Percentiles rank a stretch among this genome's conserved stretches.
Evolutionary conservation across 2,113 vertebrate genomes (phyloP).

Genomic region (Piliocolobus tephrosceles): DNA sequence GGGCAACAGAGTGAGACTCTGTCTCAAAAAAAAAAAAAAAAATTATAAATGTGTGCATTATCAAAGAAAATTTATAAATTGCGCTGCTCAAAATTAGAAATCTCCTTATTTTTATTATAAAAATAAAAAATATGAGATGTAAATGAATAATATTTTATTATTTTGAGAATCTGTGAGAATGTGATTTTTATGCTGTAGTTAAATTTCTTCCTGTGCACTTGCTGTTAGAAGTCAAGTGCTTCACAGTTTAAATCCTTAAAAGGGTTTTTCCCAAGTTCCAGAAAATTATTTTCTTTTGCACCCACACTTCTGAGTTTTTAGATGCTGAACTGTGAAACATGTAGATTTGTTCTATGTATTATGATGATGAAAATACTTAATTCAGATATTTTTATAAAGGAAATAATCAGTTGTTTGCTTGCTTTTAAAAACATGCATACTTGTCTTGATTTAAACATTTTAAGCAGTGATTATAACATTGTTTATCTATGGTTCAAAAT

Average conservation of each 20-base stretch:
- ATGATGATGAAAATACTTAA: background rate
- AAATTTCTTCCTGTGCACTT: constrained; percentile 34
- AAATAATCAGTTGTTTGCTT: background rate
- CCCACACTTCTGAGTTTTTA: constrained; percentile 18
- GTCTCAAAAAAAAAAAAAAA: no score
- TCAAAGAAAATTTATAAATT: background rate
- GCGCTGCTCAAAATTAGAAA: constrained; percentile 10
- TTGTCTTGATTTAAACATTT: background rate
- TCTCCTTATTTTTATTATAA: constrained; percentile 6
- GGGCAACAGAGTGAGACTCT: no score
- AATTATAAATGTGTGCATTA: background rate
- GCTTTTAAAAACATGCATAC: background rate
- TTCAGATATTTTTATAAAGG: constrained; percentile 20
- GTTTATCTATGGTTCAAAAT: background rate
- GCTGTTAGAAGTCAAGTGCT: constrained; percentile 48
- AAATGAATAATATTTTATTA: constrained; percentile 61
- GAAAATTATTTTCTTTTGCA: background rate
- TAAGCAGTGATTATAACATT: background rate
- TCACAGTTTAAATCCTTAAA: constrained; percentile 43
- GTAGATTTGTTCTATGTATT: background rate
- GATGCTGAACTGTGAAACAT: background rate
- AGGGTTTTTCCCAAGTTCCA: constrained; percentile 21
- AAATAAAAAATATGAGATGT: background rate
- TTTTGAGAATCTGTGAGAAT: constrained; percentile 63
- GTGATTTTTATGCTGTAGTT: background rate